Conservation (phyloP, 2,888 invertebrate genomes). For the Tenthredo amoena region DNA sequence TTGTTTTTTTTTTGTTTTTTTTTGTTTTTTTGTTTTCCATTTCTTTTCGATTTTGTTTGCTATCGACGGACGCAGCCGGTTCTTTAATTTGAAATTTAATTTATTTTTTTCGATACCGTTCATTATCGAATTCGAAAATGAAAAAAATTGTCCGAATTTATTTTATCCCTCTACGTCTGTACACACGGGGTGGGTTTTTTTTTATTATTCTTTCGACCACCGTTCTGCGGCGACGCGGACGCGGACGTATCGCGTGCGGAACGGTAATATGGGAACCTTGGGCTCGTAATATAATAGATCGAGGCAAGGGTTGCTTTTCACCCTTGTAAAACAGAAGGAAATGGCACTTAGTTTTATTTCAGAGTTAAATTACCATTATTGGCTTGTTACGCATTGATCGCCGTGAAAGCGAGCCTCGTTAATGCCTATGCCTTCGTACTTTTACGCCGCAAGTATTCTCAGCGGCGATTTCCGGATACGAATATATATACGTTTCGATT, state of each 20-base stretch:
- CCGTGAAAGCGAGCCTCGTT: slow-evolving; percentile 35
- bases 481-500: too few species aligned
- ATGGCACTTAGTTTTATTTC: slow-evolving; percentile 67
- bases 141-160: too few species aligned
- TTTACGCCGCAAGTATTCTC: background rate
- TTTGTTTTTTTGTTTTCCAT: slow-evolving; percentile 35
- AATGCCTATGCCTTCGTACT: background rate
- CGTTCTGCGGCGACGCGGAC: too few species aligned
- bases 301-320: slow-evolving; percentile 62
- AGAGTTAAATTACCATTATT: slow-evolving; percentile 66
- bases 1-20: slow-evolving; percentile 43
- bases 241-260: slow-evolving; percentile 67
- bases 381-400: slow-evolving; percentile 51
- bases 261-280: slow-evolving; percentile 68
- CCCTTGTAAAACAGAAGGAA: slow-evolving; percentile 65
- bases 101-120: too few species aligned
- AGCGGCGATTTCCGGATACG: too few species aligned
- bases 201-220: too few species aligned
- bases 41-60: background rate
- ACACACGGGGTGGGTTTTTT: too few species aligned
- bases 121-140: too few species aligned
- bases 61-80: background rate
- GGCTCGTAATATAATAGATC: slow-evolving; percentile 71
- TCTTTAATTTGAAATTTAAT: background rate
- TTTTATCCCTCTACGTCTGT: too few species aligned